Evolutionary conservation across 2,113 vertebrate species (phyloP).

Genomic region (Procavia capensis): DNA sequence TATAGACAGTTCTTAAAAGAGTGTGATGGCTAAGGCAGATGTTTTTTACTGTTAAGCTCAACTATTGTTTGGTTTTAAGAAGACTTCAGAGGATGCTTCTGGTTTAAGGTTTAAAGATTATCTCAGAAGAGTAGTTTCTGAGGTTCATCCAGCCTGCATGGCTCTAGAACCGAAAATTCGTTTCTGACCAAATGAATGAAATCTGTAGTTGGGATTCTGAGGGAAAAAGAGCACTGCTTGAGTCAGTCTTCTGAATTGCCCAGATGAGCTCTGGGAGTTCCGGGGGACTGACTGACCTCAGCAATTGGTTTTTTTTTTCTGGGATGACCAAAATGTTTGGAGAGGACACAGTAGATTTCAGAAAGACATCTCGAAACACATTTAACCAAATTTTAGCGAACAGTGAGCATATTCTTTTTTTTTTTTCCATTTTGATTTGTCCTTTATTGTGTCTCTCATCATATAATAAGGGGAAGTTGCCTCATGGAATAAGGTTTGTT

Average conservation of each 20-base stretch:
- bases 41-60: too few relatives aligned
- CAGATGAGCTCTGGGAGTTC: background rate
- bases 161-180: background rate
- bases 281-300: background rate
- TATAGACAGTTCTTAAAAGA: too few relatives aligned
- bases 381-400: background rate
- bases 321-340: background rate
- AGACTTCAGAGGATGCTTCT: too few relatives aligned
- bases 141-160: background rate
- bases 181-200: conserved; percentile 24
- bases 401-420: background rate
- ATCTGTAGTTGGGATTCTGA: background rate
- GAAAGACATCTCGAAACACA: background rate
- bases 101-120: too few relatives aligned
- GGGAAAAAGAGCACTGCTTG: background rate
- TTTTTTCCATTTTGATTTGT: too few relatives aligned
- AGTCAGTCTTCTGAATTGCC: background rate
- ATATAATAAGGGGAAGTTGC: too few relatives aligned
- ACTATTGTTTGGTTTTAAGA: too few relatives aligned
- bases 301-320: background rate
- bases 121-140: too few relatives aligned
- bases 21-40: too few relatives aligned
- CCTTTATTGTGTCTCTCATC: too few relatives aligned
- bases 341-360: too few relatives aligned
- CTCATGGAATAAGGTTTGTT: too few relatives aligned